Percentiles rank a stretch among this genome's conserved stretches.
phyloP scores from a whole-genome alignment of 2,113 vertebrate species.

The Bucco capensis region DNA sequence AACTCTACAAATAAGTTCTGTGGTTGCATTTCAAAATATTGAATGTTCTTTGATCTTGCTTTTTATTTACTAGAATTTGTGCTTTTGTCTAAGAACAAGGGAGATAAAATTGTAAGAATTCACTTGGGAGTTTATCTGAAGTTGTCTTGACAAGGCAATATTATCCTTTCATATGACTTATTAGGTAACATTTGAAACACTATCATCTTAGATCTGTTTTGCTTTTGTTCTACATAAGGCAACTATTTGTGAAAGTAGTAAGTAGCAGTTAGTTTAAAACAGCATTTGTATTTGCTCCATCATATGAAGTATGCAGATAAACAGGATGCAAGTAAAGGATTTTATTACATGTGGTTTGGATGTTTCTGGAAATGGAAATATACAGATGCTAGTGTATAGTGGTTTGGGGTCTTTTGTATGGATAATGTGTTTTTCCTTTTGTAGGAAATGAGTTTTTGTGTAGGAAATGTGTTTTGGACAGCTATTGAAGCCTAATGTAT shows the following conservation, averaged over 20 bases:
- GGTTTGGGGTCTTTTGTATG: neutral
- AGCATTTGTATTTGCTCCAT: neutral
- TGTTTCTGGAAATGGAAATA: neutral
- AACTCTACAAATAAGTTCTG: constrained; percentile 23
- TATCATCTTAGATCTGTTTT: neutral
- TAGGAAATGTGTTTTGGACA: neutral
- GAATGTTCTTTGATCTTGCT: constrained; percentile 31
- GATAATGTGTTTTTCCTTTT: neutral
- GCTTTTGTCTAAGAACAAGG: constrained; percentile 16
- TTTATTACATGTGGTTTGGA: neutral
- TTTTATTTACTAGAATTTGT: constrained; percentile 31
- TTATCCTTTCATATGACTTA: neutral
- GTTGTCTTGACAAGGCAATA: neutral
- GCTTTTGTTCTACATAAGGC: neutral
- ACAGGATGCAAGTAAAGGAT: neutral
- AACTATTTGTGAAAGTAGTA: neutral
- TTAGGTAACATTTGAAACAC: neutral
- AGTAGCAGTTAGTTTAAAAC: neutral
- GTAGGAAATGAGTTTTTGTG: neutral
- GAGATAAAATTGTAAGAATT: neutral
- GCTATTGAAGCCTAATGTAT: neutral
- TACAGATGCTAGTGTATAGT: neutral
- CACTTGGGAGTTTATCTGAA: neutral
- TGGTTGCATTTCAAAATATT: constrained; percentile 23
- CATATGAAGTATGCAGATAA: neutral